A percentile compares a stretch with the other conserved stretches of the same genome.
Conservation (phyloP, 2,888 invertebrate species). For the Syritta pipiens region DNA sequence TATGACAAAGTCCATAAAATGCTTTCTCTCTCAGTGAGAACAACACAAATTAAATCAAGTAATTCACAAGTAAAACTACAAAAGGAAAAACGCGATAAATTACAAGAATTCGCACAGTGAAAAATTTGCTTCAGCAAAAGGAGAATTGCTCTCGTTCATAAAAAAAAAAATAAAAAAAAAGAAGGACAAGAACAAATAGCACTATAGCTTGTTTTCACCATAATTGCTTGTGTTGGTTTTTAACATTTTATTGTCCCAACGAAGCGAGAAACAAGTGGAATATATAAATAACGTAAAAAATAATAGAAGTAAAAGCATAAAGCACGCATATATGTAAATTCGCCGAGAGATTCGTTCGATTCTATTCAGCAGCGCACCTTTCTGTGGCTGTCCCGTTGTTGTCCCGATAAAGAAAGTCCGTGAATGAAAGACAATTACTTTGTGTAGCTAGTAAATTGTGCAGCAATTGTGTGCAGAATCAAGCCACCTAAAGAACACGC, state of each 20-base stretch:
- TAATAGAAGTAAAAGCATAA: slow-evolving; percentile 14
- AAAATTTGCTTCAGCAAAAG: slow-evolving; percentile 48
- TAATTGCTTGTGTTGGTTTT: slow-evolving; percentile 37
- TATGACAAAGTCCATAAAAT: slow-evolving; percentile 27
- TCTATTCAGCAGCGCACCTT: too few species aligned
- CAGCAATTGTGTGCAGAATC: too few species aligned
- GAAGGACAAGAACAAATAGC: slow-evolving; percentile 38
- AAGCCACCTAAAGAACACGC: too few species aligned
- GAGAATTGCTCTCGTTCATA: slow-evolving; percentile 8
- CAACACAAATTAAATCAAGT: slow-evolving; percentile 8
- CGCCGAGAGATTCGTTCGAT: slow-evolving; percentile 24
- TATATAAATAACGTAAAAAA: slow-evolving; percentile 30
- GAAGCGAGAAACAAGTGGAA: slow-evolving; percentile 25
- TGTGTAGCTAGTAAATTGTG: slow-evolving; percentile 3
- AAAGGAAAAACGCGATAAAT: slow-evolving; percentile 43
- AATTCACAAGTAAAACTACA: slow-evolving; percentile 18
- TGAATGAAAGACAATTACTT: slow-evolving; percentile 22
- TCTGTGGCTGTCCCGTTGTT: slow-evolving; percentile 8
- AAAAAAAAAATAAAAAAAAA: slow-evolving; percentile 21
- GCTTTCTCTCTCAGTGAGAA: slow-evolving; percentile 29
- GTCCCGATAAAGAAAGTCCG: slow-evolving; percentile 14
- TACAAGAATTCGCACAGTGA: slow-evolving; percentile 58
- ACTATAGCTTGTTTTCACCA: slow-evolving; percentile 50
- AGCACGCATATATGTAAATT: slow-evolving; percentile 47
- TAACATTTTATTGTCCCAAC: slow-evolving; percentile 18